Evolutionary conservation across 2,888 invertebrate species (phyloP), one percentile per base, ranked within the genome.

Genomic region (Oeneis ivallda): DNA sequence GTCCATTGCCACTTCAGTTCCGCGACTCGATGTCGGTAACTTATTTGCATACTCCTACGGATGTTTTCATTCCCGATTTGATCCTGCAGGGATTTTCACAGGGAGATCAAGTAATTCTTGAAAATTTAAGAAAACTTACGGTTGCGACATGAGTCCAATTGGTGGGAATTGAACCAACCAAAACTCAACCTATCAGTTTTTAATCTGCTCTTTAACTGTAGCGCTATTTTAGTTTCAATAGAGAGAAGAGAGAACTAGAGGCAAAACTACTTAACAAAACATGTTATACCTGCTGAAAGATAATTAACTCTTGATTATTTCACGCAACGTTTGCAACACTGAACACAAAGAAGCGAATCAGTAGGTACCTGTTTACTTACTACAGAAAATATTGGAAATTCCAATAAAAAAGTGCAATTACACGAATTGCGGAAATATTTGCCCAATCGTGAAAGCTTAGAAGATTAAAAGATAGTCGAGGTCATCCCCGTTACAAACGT

Each of bases 391-490:
- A 34, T 50, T 39, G 45, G 37, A 47, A 58, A 47, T 15, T 41
- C 32, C 34, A 47, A 47, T 58, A 17, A 47, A 60, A 60, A 60
- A 60, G 49, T 60, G 9, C 60, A 60, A 49, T 60, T 59, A 49
- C 56, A 19, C 49, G 60, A 60, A 60, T 60, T 39, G 49, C 60
- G 60, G 60, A 60, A 60, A 19, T 17, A 17, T 49, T 59, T 17
- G 13, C 13, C 49, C 9, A 60, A 49, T 60, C 49, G 60, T 49
- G 60, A 60, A 60, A 60, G 60, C 37, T 50, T 8, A 39, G 47
- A 58, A 45, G 17, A 50, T 64, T 37, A 59, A 53, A 64, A 41
- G 52, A 37, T 45, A 34, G 34, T 53, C 64, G 58, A 64, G 64
- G 64, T 39, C 41, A 43, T 53, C n/a, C 47, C 37, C n/a, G 13